A percentile compares a stretch with the other conserved stretches of the same genome.
phyloP scores from a whole-genome alignment of 2,888 invertebrate species.

The Spialia ferax region DNA sequence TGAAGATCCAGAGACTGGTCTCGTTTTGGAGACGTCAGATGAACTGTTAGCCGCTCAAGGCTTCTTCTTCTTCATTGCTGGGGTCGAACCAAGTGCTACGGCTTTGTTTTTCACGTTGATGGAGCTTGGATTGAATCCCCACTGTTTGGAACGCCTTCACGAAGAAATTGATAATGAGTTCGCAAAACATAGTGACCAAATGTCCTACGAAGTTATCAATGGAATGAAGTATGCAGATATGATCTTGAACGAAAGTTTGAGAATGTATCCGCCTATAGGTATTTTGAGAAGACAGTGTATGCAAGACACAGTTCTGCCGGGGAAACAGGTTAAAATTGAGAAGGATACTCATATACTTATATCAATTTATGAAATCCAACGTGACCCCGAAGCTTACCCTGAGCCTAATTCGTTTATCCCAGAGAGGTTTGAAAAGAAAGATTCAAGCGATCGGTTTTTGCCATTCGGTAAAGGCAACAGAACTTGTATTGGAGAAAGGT shows the following conservation, averaged over 20 bases:
- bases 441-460: slow-evolving; percentile 56
- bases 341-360: slow-evolving; percentile 60
- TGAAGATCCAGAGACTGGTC: slow-evolving; percentile 56
- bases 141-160: slow-evolving; percentile 58
- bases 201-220: slow-evolving; percentile 57
- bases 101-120: slow-evolving; percentile 58
- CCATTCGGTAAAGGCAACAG: slow-evolving; percentile 79
- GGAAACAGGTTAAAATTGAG: slow-evolving; percentile 61
- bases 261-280: slow-evolving; percentile 63
- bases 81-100: slow-evolving; percentile 67
- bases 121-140: slow-evolving; percentile 62
- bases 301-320: slow-evolving; percentile 59
- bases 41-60: slow-evolving; percentile 65
- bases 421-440: slow-evolving; percentile 64
- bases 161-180: slow-evolving; percentile 62
- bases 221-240: slow-evolving; percentile 65
- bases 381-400: slow-evolving; percentile 69
- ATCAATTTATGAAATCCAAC: slow-evolving; percentile 65
- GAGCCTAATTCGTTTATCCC: slow-evolving; percentile 75
- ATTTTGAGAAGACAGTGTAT: slow-evolving; percentile 56
- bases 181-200: slow-evolving; percentile 49
- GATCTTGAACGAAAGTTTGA: slow-evolving; percentile 59
- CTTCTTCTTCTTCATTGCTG: slow-evolving; percentile 70
- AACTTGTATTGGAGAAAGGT: slow-evolving; percentile 71
- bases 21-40: slow-evolving; percentile 61